These are phyloP conservation scores for Drosophila kikkawai DNA, from an alignment of 1,140 invertebrate genomes.

Conservation along the genomic window DNA sequence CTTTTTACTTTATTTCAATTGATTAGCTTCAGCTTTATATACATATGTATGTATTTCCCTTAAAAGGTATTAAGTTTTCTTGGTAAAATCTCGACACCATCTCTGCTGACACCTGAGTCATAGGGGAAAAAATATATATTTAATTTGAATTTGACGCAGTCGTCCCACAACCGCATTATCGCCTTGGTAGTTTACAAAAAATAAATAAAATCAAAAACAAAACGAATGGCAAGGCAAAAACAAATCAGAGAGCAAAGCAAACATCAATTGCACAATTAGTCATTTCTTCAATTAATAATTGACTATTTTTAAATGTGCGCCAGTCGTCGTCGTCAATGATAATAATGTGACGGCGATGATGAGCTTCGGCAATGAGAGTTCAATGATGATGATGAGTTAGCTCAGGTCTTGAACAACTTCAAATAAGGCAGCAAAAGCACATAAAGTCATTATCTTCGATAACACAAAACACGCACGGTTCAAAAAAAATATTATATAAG, in stretches of 20 bases:
- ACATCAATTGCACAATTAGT: conserved; percentile 76
- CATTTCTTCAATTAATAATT: conserved; percentile 78
- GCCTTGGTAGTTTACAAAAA: conserved; percentile 49
- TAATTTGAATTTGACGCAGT: conserved; percentile 59
- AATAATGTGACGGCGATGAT: conserved; percentile 17
- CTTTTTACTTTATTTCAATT: background rate
- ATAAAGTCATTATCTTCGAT: conserved; percentile 19
- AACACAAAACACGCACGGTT: background rate
- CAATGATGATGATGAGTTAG: conserved; percentile 65
- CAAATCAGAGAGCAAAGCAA: conserved; percentile 32
- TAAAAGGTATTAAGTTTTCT: conserved; percentile 28
- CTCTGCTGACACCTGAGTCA: conserved; percentile 53
- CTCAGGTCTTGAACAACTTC: conserved; percentile 58
- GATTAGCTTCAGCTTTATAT: background rate
- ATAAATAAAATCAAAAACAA: conserved; percentile 11
- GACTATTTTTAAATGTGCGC: conserved; percentile 76
- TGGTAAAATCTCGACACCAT: conserved; percentile 15
- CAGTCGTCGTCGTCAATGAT: conserved; percentile 11
- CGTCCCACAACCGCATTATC: conserved; percentile 38
- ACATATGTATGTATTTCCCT: background rate
- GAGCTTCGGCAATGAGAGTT: conserved; percentile 1
- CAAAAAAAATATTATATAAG: background rate
- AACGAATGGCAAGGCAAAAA: conserved; percentile 18
- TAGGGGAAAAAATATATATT: background rate
- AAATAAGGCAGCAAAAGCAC: conserved; percentile 16